Evolutionary conservation across 2,797 vertebrate species (phyloP), one percentile per base, ranked within the genome.

Genomic region (Rhinatrema bivittatum): DNA sequence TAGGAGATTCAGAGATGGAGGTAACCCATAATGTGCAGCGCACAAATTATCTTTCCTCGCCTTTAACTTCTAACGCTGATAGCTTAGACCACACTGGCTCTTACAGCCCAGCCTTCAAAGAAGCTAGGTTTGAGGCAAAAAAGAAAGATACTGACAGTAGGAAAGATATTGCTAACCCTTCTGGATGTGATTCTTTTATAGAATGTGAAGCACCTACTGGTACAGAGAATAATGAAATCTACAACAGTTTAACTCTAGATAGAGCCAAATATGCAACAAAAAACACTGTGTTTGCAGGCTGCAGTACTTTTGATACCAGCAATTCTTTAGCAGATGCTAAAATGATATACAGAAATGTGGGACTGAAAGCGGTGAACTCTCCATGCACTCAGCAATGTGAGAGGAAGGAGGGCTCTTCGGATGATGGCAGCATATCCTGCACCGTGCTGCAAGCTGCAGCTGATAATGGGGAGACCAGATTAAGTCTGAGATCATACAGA

Each of bases 1-100:
- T 8, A 12, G 48, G 39, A 32, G 38, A 25, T 25, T 12, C 0
- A 9, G 36, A 33, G 29, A 28, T 16, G 16, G 4, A 28, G 20
- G 8, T 16, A 12, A 18, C 33, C 25, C 32, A 10, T 19, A 36
- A 50, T 32, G 42, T 39, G 16, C 17, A 3, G 7, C 16, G 6
- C 5, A 2, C 11, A 5, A 19, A 42, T 43, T n/a, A 41, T 0
- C 38, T 38, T 31, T 22, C 16, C 48, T 18, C 42, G 43, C 33
- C 43, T 67, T 30, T 27, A 14, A 39, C 61, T 33, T 46, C 52
- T 27, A 15, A 23, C 26, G 40, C 4, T 8, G 4, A 21, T 3
- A 0, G 0, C 24, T 13, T 39, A 25, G 44, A 36, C 30, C 35
- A 32, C 33, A 28, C 22, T 60, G 43, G 38, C 31, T 29, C 25